These are phyloP conservation scores for Mellilla xanthometata DNA, from an alignment of 2,888 invertebrate genomes.

Conservation along the genomic window DNA sequence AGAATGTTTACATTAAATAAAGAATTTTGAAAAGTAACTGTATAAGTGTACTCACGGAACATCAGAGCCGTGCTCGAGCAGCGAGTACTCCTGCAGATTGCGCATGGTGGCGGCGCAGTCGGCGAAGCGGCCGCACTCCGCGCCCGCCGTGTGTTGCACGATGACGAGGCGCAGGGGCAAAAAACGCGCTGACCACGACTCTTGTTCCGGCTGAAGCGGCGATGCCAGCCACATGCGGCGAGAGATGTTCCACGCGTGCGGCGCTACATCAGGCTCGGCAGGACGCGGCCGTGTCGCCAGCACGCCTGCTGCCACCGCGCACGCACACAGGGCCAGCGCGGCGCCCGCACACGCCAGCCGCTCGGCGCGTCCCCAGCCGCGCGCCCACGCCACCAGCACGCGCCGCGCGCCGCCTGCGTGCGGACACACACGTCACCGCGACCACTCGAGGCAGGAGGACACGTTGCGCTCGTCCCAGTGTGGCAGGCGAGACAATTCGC, in stretches of 20 bases:
- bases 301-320: slow-evolving; percentile 40
- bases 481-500: neutral
- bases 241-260: slow-evolving; percentile 64
- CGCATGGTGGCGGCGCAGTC: slow-evolving; percentile 60
- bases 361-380: slow-evolving; percentile 54
- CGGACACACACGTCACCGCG: too few species aligned
- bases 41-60: slow-evolving; percentile 39
- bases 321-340: slow-evolving; percentile 44
- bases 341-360: slow-evolving; percentile 55
- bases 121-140: slow-evolving; percentile 49
- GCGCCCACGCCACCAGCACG: neutral
- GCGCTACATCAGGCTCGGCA: slow-evolving; percentile 40
- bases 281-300: slow-evolving; percentile 13
- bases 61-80: slow-evolving; percentile 28
- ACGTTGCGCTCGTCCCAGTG: slow-evolving; percentile 33
- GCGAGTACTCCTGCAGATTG: slow-evolving; percentile 50
- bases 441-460: neutral
- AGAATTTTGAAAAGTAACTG: too few species aligned
- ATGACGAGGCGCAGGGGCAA: slow-evolving; percentile 58
- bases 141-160: slow-evolving; percentile 60
- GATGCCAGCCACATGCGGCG: slow-evolving; percentile 63
- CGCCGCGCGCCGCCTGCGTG: slow-evolving; percentile 1
- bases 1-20: too few species aligned
- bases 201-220: slow-evolving; percentile 26
- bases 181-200: slow-evolving; percentile 28